Evolutionary conservation across 2,113 vertebrate species (phyloP).

Genomic region (Acanthisitta chloris): DNA sequence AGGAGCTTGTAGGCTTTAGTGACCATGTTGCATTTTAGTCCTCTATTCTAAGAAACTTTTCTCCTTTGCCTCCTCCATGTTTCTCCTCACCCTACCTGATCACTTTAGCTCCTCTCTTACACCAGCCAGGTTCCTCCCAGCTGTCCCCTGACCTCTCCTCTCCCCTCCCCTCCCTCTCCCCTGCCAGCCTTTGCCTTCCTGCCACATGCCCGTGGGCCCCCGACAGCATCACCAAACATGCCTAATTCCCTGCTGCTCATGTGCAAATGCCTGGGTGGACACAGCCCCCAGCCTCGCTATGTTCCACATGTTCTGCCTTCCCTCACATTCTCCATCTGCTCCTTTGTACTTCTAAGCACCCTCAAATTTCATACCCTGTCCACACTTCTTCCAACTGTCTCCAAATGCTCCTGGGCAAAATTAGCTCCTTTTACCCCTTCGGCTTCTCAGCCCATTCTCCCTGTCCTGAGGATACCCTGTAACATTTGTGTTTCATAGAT

Average conservation of each 20-base stretch:
- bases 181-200: neutral
- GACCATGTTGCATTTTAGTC: neutral
- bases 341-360: neutral
- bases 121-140: neutral
- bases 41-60: neutral
- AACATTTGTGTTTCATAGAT: neutral
- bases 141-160: neutral
- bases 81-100: neutral
- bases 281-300: accelerated
- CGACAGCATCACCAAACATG: neutral
- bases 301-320: neutral
- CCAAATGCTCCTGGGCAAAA: neutral
- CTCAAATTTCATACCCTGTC: neutral
- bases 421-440: neutral
- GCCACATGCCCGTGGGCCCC: neutral
- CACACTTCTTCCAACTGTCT: neutral
- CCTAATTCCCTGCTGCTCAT: neutral
- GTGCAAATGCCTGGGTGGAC: accelerated
- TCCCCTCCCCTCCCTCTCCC: neutral
- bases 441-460: neutral
- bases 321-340: neutral
- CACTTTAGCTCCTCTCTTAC: neutral
- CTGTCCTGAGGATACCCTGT: neutral
- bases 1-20: neutral
- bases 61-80: neutral